Percentiles rank a stretch among this genome's conserved stretches.
phyloP scores from a whole-genome alignment of 2,797 vertebrate genomes.

The Mycteria americana region DNA sequence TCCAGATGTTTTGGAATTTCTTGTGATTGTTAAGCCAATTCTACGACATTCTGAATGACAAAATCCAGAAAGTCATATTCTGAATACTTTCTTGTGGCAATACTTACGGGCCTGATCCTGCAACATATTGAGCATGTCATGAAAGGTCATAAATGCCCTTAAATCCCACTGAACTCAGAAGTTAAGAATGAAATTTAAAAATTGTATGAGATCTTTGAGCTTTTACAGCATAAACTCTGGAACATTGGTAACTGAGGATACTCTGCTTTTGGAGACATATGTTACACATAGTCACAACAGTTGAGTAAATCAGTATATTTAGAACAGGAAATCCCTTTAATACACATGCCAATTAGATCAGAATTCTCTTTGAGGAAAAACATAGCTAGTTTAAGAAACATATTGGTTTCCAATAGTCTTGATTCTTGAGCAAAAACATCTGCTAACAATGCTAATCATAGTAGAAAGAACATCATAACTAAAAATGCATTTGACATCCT shows the following conservation, averaged over 20 bases:
- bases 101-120: slow-evolving; percentile 12
- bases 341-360: slow-evolving; percentile 33
- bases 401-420: slow-evolving; percentile 23
- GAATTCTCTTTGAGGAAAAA: slow-evolving; percentile 30
- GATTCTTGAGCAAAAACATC: slow-evolving; percentile 44
- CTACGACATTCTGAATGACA: slow-evolving; percentile 11
- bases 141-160: background rate
- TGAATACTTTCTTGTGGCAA: slow-evolving; percentile 11
- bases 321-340: slow-evolving; percentile 43
- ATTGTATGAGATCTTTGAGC: background rate
- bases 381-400: slow-evolving; percentile 27
- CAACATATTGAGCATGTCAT: background rate
- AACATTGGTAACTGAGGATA: background rate
- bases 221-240: background rate
- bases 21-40: background rate
- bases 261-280: slow-evolving; percentile 29
- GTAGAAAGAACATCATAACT: slow-evolving; percentile 6
- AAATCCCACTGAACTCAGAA: background rate
- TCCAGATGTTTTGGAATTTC: slow-evolving; percentile 17
- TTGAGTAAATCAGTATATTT: slow-evolving; percentile 37
- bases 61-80: slow-evolving; percentile 33
- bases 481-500: slow-evolving; percentile 17
- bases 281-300: background rate
- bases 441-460: slow-evolving; percentile 8
- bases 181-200: background rate